These are phyloP conservation scores for Drosophila ochracea DNA, from an alignment of 2,888 invertebrate species.

Conservation along the genomic window DNA sequence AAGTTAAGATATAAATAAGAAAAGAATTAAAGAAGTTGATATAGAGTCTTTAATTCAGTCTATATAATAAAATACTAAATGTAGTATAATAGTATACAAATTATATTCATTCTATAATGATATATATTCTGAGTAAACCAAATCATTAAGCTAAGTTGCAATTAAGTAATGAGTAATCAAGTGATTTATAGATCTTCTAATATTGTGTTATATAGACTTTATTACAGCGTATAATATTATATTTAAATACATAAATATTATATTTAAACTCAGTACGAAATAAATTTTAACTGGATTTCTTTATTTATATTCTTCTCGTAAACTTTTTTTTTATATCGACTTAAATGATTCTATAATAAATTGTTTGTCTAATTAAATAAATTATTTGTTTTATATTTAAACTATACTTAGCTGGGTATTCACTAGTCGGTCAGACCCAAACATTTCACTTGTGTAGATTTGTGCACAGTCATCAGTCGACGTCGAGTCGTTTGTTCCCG, in stretches of 20 bases:
- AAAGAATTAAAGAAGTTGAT: not conserved
- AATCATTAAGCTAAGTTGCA: not conserved
- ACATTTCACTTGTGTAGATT: conserved; percentile 19
- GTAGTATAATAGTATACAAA: not conserved
- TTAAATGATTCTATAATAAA: not conserved
- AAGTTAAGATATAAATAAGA: too few species aligned
- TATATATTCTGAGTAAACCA: not conserved
- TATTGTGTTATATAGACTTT: too few species aligned
- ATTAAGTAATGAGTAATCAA: not conserved
- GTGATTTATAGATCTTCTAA: not conserved
- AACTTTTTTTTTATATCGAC: not conserved
- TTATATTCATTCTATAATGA: not conserved
- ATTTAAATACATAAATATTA: not conserved
- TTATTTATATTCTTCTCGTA: not conserved
- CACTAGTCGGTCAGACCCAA: conserved; percentile 13
- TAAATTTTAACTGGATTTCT: not conserved
- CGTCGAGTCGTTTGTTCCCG: conserved; percentile 28
- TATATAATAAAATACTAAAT: not conserved
- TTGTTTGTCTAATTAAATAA: not conserved
- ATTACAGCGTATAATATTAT: not conserved
- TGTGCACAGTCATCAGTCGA: conserved; percentile 40
- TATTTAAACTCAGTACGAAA: not conserved
- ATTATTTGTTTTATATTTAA: not conserved
- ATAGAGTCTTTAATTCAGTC: not conserved
- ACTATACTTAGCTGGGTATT: not conserved